These are phyloP conservation scores for Oegoconia quadripuncta DNA, from an alignment of 2,888 invertebrate genomes.

Conservation along the genomic window DNA sequence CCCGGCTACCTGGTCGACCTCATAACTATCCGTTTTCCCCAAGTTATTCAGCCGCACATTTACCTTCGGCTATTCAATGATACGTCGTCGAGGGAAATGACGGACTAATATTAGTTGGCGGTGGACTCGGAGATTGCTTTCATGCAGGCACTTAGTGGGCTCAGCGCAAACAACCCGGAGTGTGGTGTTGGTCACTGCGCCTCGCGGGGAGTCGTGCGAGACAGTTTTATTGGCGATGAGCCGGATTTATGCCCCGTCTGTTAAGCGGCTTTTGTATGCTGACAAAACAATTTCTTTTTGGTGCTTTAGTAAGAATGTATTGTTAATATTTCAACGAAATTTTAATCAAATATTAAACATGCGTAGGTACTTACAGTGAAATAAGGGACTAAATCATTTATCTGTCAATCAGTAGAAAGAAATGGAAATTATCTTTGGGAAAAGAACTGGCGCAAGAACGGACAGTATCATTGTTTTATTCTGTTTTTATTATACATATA, in stretches of 20 bases:
- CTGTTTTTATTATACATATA: too few species aligned
- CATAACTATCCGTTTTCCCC: slow-evolving; percentile 24
- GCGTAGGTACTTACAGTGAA: too few species aligned
- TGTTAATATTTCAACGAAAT: neutral
- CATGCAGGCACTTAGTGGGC: slow-evolving; percentile 1
- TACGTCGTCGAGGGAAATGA: slow-evolving; percentile 32
- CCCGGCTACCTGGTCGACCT: slow-evolving; percentile 18
- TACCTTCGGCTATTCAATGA: slow-evolving; percentile 32
- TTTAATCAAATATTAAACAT: neutral
- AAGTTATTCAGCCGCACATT: slow-evolving; percentile 25
- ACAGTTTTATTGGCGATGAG: neutral
- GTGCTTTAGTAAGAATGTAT: neutral
- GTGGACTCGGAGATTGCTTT: slow-evolving; percentile 22
- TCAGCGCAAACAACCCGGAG: slow-evolving; percentile 27
- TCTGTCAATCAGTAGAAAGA: too few species aligned
- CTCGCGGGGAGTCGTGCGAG: neutral
- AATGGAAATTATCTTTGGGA: too few species aligned
- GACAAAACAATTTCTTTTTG: slow-evolving; percentile 1
- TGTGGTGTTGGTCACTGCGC: too few species aligned
- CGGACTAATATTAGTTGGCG: slow-evolving; percentile 39
- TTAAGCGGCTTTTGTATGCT: slow-evolving; percentile 11
- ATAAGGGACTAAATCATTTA: too few species aligned
- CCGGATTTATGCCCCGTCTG: slow-evolving; percentile 4
- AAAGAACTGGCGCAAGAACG: too few species aligned
- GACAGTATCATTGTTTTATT: too few species aligned